Base-by-base conservation (phyloP, 1,140 invertebrate genomes). In the Schmidtea mediterranea region DNA sequence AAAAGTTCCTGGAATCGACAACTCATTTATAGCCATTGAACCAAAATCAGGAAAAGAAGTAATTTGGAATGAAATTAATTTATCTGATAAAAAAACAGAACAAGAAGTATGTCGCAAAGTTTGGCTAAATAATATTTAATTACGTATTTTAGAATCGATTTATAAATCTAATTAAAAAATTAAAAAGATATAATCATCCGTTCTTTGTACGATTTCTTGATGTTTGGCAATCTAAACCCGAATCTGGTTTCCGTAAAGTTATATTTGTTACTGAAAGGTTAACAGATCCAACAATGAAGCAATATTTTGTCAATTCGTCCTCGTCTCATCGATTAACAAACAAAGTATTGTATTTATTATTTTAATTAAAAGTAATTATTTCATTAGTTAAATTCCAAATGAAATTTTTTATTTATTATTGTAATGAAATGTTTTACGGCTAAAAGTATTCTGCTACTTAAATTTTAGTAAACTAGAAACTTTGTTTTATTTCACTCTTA, bases 31-130 rank as follows among this genome's bases (percentile, higher is more conserved):
- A 15, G 46, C 46, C 15, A 48, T 48, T 19, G 46, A 48, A 37
- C 46, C 36, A 12, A 37, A 40, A 22, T 37, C 38, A 8, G 46
- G 46, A 6, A 48, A 48, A 40, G 46, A 48, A 18, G 46, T 48
- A 8, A 48, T 48, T 40, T 48, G 46, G 46, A 48, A 48, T 48
- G 46, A 48, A 24, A 21, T 24, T 32, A 21, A 22, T 38, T 23
- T 48, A 24, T 21, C 43, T 3, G 21, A 45, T 19, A 15, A 45
- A 45, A 45, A 45, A 21, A 45, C 43, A 3, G 43, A 45, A 45
- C 15, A 21, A 24, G 43, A 45, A 21, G 43, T 45, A 15, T 15
- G 39, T 19, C 12, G 12, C 18, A 15, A 41, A 41, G 6, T 15
- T 8, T 15, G 8, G 18, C 12, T 19, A 41, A 15, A 41, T 8